A percentile compares a stretch with the other conserved stretches of the same genome.
Evolutionary conservation across 2,888 invertebrate genomes (phyloP).

Genomic region (Argyresthia albistria): DNA sequence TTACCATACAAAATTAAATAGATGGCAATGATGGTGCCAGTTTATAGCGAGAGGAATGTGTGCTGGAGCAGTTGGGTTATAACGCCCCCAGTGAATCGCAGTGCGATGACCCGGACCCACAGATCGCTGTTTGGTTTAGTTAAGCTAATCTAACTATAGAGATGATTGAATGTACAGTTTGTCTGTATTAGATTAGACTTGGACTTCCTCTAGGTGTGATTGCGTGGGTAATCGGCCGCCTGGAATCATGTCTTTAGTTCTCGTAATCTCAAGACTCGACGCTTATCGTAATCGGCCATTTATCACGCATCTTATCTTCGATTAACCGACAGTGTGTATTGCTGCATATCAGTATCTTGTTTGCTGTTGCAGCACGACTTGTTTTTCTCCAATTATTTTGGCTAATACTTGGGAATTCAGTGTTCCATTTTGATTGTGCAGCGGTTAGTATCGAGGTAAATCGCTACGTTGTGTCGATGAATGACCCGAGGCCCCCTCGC

Average conservation of each 20-base stretch:
- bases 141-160: not conserved
- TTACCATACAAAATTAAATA: constrained; percentile 40
- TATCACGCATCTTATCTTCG: not conserved
- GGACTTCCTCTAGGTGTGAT: no score
- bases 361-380: no score
- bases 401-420: not conserved
- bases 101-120: constrained; percentile 36
- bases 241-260: not conserved
- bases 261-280: constrained; percentile 16
- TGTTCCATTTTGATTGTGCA: not conserved
- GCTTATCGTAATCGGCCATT: constrained; percentile 16
- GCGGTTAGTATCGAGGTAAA: no score
- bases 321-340: not conserved
- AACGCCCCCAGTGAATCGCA: constrained; percentile 30
- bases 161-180: not conserved
- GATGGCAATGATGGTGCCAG: constrained; percentile 22
- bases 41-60: constrained; percentile 10
- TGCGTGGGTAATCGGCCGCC: no score
- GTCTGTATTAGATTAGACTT: not conserved
- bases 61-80: constrained; percentile 29
- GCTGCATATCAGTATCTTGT: not conserved
- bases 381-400: no score
- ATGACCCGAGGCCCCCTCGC: constrained; percentile 25
- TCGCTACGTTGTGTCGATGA: constrained; percentile 3
- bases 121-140: not conserved